A percentile compares a stretch with the other conserved stretches of the same genome.
Conservation (phyloP, 2,797 vertebrate genomes). For the Etheostoma nigrum region DNA sequence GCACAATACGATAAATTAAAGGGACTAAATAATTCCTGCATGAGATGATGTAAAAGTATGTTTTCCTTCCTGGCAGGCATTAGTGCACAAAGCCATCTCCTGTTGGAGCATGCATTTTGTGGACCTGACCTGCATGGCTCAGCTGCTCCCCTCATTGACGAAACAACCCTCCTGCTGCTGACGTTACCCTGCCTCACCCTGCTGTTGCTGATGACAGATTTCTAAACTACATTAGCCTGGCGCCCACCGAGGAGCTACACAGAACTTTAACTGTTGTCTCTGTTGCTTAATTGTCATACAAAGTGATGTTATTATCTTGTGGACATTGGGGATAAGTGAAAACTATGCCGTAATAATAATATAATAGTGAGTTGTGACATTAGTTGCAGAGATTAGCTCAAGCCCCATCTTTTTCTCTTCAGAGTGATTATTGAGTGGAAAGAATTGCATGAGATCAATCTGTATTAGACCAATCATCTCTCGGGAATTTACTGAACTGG, state of each 20-base stretch:
- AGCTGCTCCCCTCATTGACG: conserved; percentile 40
- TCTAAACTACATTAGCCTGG: conserved; percentile 45
- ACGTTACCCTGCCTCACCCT: conserved; percentile 54
- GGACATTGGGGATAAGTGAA: neutral
- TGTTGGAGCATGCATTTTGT: conserved; percentile 84
- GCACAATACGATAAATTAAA: too few relatives aligned
- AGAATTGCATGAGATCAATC: conserved; percentile 36
- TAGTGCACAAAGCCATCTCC: conserved; percentile 81
- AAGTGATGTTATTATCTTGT: neutral
- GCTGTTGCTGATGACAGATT: conserved; percentile 53
- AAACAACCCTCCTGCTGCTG: conserved; percentile 46
- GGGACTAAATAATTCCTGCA: neutral
- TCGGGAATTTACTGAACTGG: conserved; percentile 36
- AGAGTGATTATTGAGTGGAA: conserved; percentile 53
- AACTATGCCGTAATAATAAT: neutral
- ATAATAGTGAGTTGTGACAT: conserved; percentile 5
- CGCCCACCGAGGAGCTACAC: conserved; percentile 5
- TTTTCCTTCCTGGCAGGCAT: conserved; percentile 72
- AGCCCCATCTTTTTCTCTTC: conserved; percentile 1
- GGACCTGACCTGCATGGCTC: conserved; percentile 76
- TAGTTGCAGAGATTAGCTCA: conserved; percentile 19
- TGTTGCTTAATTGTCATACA: neutral
- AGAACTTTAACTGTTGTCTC: neutral
- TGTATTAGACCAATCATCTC: conserved; percentile 23
- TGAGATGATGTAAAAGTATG: neutral